Base-by-base conservation (phyloP, 1,140 invertebrate genomes). In the Apis dorsata region DNA sequence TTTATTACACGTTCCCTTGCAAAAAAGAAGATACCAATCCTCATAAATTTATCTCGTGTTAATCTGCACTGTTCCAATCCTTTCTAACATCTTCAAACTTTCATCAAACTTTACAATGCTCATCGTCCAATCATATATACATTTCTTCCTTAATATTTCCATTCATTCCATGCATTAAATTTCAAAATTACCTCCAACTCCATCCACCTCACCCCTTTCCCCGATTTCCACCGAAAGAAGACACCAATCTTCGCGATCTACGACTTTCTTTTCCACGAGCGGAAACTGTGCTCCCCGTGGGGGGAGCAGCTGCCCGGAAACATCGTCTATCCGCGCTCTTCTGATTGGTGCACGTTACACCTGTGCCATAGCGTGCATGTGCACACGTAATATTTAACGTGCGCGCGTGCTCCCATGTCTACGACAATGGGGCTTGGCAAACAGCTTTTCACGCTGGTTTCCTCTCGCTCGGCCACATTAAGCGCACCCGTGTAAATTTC, bases 401-500 rank as follows among this genome's bases (percentile, higher is more conserved):
- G 73, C 53, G 63, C 74, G 60, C n/a, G 74, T 53, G 73, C 44
- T 71, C 81, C 57, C 86, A 66, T 83, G 73, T 81, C 85, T 87
- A 28, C 68, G 62, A 88, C 85, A 88, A 88, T 88, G 70, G 79
- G 55, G 75, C 82, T 87, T 83, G 68, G 77, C 79, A 85, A 88
- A 88, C 81, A 87, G 86, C 86, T 84, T 88, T 88, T 88, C 86
- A 85, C 82, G 86, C 83, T 81, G 76, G 82, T 87, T 87, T 86
- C 85, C 86, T 86, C 86, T 81, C 63, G 83, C 73, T 84, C 81
- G 57, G 71, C 55, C 84, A 74, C 82, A 87, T 88, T 88, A 87
- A 87, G 85, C 86, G 72, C 86, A 84, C 85, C 85, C 85, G 85
- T 85, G 86, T 87, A 87, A 87, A 87, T 87, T 87, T 84, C 86